Conservation (phyloP, 2,113 vertebrate genomes). For the Aleadryas rufinucha region DNA sequence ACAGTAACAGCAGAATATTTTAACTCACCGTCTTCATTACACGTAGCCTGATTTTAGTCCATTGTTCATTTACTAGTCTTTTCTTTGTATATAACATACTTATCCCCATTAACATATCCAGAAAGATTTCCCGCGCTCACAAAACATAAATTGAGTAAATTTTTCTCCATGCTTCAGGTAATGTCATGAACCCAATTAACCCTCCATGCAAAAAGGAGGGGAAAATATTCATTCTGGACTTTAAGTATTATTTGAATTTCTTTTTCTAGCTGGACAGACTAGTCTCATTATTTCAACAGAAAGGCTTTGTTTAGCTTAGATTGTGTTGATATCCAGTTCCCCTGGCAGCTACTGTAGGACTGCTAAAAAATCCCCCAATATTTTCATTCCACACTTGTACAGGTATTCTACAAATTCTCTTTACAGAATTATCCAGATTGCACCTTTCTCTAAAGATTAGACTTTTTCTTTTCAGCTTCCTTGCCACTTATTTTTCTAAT, state of each 20-base stretch:
- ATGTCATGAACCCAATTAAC: constrained; percentile 66
- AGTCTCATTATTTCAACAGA: background rate
- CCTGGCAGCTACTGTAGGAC: background rate
- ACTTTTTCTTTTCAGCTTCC: background rate
- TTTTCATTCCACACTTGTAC: background rate
- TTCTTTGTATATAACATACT: background rate
- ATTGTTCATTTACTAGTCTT: background rate
- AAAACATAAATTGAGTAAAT: constrained; percentile 34
- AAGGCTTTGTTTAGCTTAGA: background rate
- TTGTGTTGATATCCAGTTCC: background rate
- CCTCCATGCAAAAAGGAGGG: background rate
- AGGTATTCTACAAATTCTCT: background rate
- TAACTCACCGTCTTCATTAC: background rate
- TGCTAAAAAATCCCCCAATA: background rate
- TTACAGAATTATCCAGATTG: background rate
- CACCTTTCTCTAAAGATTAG: background rate
- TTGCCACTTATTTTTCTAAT: background rate
- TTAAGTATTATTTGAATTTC: constrained; percentile 33
- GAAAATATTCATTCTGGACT: background rate
- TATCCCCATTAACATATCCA: background rate
- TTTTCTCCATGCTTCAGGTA: background rate
- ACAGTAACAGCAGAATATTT: background rate
- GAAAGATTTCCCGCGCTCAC: constrained; percentile 9
- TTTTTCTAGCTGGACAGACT: constrained; percentile 17
- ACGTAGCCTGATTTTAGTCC: background rate